A percentile compares a stretch with the other conserved stretches of the same genome.
These are phyloP conservation scores for Coryphaenoides rupestris DNA, from an alignment of 2,113 vertebrate species.

Conservation along the genomic window DNA sequence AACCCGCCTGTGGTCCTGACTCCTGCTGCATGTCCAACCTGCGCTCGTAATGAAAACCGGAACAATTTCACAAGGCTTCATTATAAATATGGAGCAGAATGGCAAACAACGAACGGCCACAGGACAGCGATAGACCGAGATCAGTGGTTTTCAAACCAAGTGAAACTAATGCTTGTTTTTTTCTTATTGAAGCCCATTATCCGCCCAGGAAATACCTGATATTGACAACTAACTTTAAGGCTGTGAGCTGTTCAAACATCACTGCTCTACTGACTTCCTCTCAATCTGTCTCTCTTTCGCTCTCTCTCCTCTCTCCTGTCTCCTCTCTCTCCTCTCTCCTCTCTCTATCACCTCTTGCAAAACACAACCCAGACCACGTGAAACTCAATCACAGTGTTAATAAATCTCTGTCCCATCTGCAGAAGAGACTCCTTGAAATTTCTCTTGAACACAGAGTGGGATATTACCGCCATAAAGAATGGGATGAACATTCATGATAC, in stretches of 20 bases:
- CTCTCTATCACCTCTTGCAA: slow-evolving; percentile 1
- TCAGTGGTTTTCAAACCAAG: background rate
- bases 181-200: slow-evolving; percentile 3
- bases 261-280: background rate
- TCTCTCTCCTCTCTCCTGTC: slow-evolving; percentile 8
- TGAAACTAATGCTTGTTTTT: too few relatives aligned
- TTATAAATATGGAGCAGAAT: background rate
- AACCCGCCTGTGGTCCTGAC: slow-evolving; percentile 19
- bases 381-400: slow-evolving; percentile 18
- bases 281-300: slow-evolving; percentile 4
- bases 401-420: slow-evolving; percentile 30
- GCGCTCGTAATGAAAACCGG: slow-evolving; percentile 25
- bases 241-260: slow-evolving; percentile 23
- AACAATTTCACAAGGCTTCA: slow-evolving; percentile 7
- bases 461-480: slow-evolving; percentile 37
- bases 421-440: slow-evolving; percentile 36
- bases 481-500: slow-evolving; percentile 57
- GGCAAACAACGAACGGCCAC: background rate
- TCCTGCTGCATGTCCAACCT: slow-evolving; percentile 6
- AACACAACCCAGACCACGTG: background rate
- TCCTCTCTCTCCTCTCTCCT: slow-evolving; percentile 3
- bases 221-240: slow-evolving; percentile 28
- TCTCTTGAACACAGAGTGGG: slow-evolving; percentile 24
- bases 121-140: background rate
- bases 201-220: slow-evolving; percentile 11